A percentile compares a stretch with the other conserved stretches of the same genome.
Conservation (phyloP, 2,888 invertebrate genomes). For the Theretra japonica region DNA sequence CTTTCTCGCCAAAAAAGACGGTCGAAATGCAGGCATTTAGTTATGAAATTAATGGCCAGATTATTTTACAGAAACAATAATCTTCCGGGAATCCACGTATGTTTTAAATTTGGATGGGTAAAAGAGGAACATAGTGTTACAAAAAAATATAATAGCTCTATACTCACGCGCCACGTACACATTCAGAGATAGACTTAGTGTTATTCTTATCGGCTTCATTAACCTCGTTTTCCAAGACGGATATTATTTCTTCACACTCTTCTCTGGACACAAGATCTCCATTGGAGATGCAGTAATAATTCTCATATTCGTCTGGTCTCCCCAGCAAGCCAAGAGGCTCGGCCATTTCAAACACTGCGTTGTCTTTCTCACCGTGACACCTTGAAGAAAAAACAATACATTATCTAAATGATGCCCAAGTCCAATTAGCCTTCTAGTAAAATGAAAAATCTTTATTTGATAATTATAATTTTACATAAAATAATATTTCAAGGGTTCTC, state of each 20-base stretch:
- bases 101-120: not conserved
- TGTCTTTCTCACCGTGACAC: slow-evolving; percentile 88
- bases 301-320: slow-evolving; percentile 59
- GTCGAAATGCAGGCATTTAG: too few species aligned
- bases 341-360: slow-evolving; percentile 85
- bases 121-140: not conserved
- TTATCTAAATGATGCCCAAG: too few species aligned
- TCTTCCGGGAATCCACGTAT: too few species aligned
- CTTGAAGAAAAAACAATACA: slow-evolving; percentile 49
- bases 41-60: too few species aligned
- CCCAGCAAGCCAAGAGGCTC: slow-evolving; percentile 72
- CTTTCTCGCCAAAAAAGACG: too few species aligned
- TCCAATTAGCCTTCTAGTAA: too few species aligned
- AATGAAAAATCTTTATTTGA: too few species aligned
- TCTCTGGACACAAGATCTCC: slow-evolving; percentile 61
- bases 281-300: slow-evolving; percentile 64
- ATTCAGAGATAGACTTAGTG: slow-evolving; percentile 58
- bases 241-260: slow-evolving; percentile 51
- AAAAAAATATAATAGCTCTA: not conserved
- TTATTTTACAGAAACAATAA: too few species aligned
- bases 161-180: slow-evolving; percentile 62
- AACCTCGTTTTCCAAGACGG: slow-evolving; percentile 56
- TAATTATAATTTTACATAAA: too few species aligned
- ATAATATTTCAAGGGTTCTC: too few species aligned
- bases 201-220: slow-evolving; percentile 62